Evolutionary conservation across 2,113 vertebrate genomes (phyloP).

Genomic region (Psittacula cyanocephala): DNA sequence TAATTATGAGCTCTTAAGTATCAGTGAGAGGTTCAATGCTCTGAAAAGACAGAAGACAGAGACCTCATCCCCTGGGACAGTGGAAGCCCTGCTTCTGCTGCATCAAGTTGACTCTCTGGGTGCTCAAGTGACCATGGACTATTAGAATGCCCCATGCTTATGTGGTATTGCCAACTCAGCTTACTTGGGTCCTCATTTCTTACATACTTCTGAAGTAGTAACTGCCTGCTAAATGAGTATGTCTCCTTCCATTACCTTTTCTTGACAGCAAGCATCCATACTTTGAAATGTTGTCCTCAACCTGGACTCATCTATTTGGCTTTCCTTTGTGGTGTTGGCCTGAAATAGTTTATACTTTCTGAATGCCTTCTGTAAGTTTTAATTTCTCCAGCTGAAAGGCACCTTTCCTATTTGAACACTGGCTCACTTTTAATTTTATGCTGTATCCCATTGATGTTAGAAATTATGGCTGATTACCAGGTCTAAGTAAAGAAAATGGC

Average conservation of each 20-base stretch:
- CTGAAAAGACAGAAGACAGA: background rate
- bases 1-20: background rate
- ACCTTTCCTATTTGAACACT: background rate
- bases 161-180: too few species aligned
- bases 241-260: background rate
- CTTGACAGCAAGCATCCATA: background rate
- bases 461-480: background rate
- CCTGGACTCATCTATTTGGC: background rate
- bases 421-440: background rate
- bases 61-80: too few species aligned
- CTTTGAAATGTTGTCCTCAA: background rate
- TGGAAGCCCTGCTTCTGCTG: background rate
- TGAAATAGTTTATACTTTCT: background rate
- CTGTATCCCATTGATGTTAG: background rate
- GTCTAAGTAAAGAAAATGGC: background rate
- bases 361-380: background rate
- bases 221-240: background rate
- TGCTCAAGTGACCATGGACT: background rate
- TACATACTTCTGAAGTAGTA: too few species aligned
- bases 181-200: background rate
- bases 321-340: background rate
- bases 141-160: background rate
- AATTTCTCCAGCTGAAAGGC: background rate
- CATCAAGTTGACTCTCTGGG: background rate
- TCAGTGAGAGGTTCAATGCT: background rate